Evolutionary conservation across 2,797 vertebrate genomes (phyloP).

Genomic region (Orientallactaga sibirica): DNA sequence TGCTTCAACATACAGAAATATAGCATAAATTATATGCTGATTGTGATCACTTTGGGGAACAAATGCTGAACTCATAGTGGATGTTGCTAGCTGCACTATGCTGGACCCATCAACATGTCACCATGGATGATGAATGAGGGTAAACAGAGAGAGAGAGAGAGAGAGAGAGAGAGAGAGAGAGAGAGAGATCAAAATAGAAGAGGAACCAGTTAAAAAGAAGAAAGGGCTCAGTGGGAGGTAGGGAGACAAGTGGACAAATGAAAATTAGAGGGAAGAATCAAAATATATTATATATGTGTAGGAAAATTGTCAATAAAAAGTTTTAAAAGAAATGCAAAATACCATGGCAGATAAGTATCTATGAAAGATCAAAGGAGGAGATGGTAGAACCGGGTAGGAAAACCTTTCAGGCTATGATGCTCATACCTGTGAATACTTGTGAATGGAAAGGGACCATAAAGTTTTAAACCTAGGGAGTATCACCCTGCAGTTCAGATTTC

Average conservation of each 20-base stretch:
- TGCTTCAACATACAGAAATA: conserved; percentile 9
- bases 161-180: too few relatives aligned
- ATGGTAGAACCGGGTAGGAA: neutral
- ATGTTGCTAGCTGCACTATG: too few relatives aligned
- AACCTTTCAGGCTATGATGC: neutral
- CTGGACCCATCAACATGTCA: too few relatives aligned
- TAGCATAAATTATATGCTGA: neutral
- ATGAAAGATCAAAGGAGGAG: neutral
- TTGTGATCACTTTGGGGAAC: neutral
- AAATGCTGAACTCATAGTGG: conserved; percentile 1
- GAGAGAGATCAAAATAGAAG: too few relatives aligned
- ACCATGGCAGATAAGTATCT: neutral
- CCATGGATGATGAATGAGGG: too few relatives aligned
- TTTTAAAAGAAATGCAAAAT: neutral
- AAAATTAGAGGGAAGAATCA: too few relatives aligned
- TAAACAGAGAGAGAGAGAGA: too few relatives aligned
- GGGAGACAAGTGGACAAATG: too few relatives aligned
- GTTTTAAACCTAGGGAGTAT: neutral
- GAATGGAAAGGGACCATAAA: conserved; percentile 17
- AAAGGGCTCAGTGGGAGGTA: too few relatives aligned
- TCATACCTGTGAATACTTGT: neutral
- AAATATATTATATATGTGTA: too few relatives aligned
- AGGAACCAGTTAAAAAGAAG: too few relatives aligned
- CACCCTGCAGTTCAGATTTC: conserved; percentile 8
- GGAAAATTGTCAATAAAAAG: too few relatives aligned